These are phyloP conservation scores for Bufotes viridis DNA, from an alignment of 2,797 vertebrate genomes.

Conservation along the genomic window DNA sequence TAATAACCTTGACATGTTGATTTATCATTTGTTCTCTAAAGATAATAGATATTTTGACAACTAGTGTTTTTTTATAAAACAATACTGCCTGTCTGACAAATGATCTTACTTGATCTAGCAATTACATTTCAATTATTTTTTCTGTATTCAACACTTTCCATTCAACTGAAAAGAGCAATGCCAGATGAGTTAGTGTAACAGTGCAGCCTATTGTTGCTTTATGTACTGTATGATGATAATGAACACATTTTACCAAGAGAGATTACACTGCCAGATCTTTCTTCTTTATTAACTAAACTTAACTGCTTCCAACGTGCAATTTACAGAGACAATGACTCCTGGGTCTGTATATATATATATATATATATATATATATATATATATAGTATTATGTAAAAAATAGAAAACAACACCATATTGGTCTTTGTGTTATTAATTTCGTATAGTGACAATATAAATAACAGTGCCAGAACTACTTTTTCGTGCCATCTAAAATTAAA, in stretches of 20 bases:
- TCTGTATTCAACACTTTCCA: slow-evolving; percentile 57
- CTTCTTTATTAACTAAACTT: slow-evolving; percentile 17
- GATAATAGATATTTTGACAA: not conserved
- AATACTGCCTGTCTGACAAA: not conserved
- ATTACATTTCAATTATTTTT: slow-evolving; percentile 34
- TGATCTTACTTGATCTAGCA: slow-evolving; percentile 5
- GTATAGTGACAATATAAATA: no score
- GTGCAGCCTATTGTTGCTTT: slow-evolving; percentile 51
- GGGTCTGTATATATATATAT: no score
- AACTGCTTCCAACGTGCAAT: slow-evolving; percentile 13
- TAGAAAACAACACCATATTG: no score
- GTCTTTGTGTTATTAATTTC: no score
- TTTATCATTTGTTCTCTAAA: not conserved
- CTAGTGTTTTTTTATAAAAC: not conserved
- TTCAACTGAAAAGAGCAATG: slow-evolving; percentile 40
- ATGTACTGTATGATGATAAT: slow-evolving; percentile 54
- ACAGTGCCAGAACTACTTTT: no score
- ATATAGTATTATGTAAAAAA: no score
- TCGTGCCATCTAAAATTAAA: no score
- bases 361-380: no score
- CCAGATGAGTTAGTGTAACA: slow-evolving; percentile 15
- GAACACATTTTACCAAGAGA: slow-evolving; percentile 51
- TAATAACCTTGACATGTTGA: no score
- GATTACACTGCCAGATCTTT: slow-evolving; percentile 55
- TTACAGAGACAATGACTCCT: slow-evolving; percentile 7